These are phyloP conservation scores for Netelia inedita DNA, from an alignment of 2,888 invertebrate genomes.

Conservation along the genomic window DNA sequence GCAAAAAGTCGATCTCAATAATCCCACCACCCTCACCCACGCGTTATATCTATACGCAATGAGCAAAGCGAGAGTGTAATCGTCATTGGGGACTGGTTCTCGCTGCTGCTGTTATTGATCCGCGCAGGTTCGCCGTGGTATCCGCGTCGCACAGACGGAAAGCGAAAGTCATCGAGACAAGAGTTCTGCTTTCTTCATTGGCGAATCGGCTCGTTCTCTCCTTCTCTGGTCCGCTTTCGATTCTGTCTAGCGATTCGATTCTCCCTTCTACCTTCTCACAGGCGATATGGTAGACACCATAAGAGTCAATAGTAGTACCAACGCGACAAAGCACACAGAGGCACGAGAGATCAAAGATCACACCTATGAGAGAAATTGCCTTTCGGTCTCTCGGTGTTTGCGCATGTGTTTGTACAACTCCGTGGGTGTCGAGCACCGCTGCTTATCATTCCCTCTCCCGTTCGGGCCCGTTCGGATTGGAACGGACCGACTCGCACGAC, in stretches of 20 bases:
- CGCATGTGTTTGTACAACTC: conserved; percentile 37
- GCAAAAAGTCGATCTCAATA: conserved; percentile 73
- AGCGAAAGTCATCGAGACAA: conserved; percentile 81
- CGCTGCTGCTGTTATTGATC: conserved; percentile 81
- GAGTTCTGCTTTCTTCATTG: conserved; percentile 77
- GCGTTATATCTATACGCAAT: conserved; percentile 42
- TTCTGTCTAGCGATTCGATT: conserved; percentile 82
- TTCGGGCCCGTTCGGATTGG: conserved; percentile 36
- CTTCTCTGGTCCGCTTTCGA: conserved; percentile 45
- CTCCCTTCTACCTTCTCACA: conserved; percentile 75
- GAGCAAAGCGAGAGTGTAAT: conserved; percentile 66
- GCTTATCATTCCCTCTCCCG: conserved; percentile 10
- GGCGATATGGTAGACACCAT: conserved; percentile 75
- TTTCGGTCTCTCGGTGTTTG: background rate
- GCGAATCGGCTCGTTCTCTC: conserved; percentile 65
- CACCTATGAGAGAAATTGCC: conserved; percentile 1
- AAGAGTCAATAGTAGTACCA: conserved; percentile 60
- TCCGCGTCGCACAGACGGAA: conserved; percentile 80
- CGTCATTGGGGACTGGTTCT: conserved; percentile 65
- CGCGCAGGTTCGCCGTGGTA: conserved; percentile 76
- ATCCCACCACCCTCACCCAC: conserved; percentile 74
- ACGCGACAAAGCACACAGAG: conserved; percentile 26
- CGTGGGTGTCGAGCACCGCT: conserved; percentile 60
- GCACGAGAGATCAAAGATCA: conserved; percentile 26
- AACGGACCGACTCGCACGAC: conserved; percentile 13